Conservation (phyloP, 2,888 invertebrate species). For the Oscheius sp. region DNA sequence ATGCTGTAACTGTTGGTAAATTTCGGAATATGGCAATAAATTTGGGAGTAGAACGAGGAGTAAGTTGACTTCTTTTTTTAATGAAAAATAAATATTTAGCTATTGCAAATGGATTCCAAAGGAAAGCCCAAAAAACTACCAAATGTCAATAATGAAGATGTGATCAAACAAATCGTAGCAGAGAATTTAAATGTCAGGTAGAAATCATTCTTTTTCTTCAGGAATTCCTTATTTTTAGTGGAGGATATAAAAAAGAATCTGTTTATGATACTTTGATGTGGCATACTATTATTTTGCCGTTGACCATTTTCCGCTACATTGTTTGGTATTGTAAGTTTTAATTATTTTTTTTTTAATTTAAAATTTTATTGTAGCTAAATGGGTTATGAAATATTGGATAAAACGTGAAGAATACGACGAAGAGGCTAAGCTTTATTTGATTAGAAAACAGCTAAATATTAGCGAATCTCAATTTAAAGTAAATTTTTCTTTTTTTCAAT, state of each 20-base stretch:
- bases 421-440: constrained; percentile 87
- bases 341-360: no score
- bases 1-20: constrained; percentile 74
- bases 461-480: constrained; percentile 77
- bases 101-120: constrained; percentile 64
- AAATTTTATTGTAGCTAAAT: constrained; percentile 73
- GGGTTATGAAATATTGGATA: constrained; percentile 86
- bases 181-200: constrained; percentile 89
- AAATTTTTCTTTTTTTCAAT: constrained; percentile 57
- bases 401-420: constrained; percentile 83
- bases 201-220: neutral
- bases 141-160: constrained; percentile 82
- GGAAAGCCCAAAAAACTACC: constrained; percentile 68
- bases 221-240: constrained; percentile 79
- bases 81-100: constrained; percentile 32
- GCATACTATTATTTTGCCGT: constrained; percentile 85
- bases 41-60: constrained; percentile 79
- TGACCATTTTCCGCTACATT: constrained; percentile 81
- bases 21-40: constrained; percentile 78
- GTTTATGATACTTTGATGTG: constrained; percentile 85
- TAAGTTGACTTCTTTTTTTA: constrained; percentile 23
- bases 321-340: constrained; percentile 44
- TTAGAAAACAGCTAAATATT: constrained; percentile 82
- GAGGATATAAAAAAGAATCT: constrained; percentile 88
- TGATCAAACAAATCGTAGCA: constrained; percentile 86